A percentile compares a stretch with the other conserved stretches of the same genome.
Conservation (phyloP, 2,113 vertebrate species). For the Lagenorhynchus albirostris region DNA sequence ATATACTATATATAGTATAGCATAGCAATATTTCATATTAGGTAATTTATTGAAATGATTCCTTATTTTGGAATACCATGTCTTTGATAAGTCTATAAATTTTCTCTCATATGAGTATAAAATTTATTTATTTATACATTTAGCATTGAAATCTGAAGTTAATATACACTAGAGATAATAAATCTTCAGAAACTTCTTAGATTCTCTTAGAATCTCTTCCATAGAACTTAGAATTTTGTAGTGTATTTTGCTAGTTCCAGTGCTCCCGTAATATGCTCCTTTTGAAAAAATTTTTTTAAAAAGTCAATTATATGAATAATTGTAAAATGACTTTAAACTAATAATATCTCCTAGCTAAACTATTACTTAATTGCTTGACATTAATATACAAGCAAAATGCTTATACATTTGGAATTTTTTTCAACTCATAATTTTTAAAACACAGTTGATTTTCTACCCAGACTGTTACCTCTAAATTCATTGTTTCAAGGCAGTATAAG, state of each 20-base stretch:
- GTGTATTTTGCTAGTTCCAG: neutral
- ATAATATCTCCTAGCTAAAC: neutral
- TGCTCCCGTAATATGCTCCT: neutral
- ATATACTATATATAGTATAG: fast-evolving
- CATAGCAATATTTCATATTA: neutral
- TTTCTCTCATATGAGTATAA: neutral
- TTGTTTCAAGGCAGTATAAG: neutral
- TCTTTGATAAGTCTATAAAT: neutral
- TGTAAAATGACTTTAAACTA: neutral
- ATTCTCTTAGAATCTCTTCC: neutral
- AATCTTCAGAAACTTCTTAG: neutral
- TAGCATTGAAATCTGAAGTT: neutral
- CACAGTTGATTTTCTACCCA: neutral
- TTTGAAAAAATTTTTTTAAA: neutral
- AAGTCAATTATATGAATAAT: neutral
- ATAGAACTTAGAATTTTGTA: neutral
- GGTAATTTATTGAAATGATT: neutral
- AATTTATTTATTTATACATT: neutral
- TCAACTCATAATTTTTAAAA: neutral
- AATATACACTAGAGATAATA: neutral
- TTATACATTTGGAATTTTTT: neutral
- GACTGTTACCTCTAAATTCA: neutral
- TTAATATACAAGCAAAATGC: neutral
- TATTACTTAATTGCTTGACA: neutral
- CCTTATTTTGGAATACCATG: neutral